Conservation (phyloP, 2,113 vertebrate genomes). For the Alligator sinensis region DNA sequence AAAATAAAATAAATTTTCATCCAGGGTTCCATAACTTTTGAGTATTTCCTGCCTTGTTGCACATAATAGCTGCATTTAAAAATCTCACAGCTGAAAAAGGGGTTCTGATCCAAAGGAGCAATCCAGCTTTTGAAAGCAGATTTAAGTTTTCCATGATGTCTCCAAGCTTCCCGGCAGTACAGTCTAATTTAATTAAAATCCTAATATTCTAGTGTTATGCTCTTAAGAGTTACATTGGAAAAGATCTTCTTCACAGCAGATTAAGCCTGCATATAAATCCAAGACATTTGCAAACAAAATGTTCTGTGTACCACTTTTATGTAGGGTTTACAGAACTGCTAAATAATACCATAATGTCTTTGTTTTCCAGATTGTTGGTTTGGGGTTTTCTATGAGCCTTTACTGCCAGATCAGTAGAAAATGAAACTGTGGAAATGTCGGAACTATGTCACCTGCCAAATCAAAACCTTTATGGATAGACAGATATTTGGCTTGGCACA, state of each 20-base stretch:
- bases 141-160: not conserved
- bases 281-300: conserved; percentile 56
- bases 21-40: not conserved
- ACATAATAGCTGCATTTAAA: not conserved
- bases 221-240: conserved; percentile 18
- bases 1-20: not conserved
- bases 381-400: conserved; percentile 82
- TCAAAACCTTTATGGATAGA: conserved; percentile 43
- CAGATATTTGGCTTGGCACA: conserved; percentile 53
- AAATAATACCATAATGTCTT: conserved; percentile 67
- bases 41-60: not conserved
- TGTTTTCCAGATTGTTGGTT: conserved; percentile 80
- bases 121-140: conserved; percentile 1
- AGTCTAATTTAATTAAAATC: conserved; percentile 31
- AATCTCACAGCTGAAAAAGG: not conserved
- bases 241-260: conserved; percentile 52
- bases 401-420: conserved; percentile 80
- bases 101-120: not conserved
- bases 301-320: conserved; percentile 20
- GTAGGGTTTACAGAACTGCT: conserved; percentile 43
- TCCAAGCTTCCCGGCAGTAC: conserved; percentile 5
- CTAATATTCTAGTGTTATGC: not conserved
- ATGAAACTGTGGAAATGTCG: conserved; percentile 61
- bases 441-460: conserved; percentile 42
- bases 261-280: conserved; percentile 57